Conservation (phyloP, 2,113 vertebrate species). For the Rissa tridactyla region DNA sequence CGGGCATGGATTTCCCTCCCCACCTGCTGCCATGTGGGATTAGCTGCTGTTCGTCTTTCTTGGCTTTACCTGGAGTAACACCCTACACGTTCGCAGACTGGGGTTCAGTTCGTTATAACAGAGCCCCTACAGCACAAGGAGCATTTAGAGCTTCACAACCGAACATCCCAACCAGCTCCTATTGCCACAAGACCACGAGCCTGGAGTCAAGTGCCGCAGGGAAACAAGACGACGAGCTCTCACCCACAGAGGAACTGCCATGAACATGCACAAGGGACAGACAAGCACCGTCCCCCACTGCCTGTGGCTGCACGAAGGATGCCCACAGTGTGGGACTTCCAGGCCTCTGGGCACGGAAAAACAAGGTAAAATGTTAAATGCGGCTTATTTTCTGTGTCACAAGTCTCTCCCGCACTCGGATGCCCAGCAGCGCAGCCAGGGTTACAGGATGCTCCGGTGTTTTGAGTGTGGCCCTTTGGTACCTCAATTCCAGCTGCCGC, state of each 20-base stretch:
- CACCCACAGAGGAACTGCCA: background rate
- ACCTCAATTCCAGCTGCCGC: background rate
- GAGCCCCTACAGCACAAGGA: background rate
- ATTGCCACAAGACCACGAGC: background rate
- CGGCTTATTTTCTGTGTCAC: background rate
- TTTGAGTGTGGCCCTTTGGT: background rate
- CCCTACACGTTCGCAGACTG: fast-evolving
- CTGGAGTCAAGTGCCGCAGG: background rate
- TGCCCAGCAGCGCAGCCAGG: background rate
- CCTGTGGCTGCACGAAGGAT: background rate
- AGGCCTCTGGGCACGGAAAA: background rate
- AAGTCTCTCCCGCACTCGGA: background rate
- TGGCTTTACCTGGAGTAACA: background rate
- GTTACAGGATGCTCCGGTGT: background rate
- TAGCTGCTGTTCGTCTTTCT: background rate
- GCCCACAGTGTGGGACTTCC: fast-evolving
- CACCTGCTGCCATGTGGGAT: background rate
- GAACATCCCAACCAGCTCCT: background rate
- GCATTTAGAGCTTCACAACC: background rate
- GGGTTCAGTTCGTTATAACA: background rate
- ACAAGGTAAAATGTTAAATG: background rate
- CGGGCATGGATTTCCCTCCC: background rate
- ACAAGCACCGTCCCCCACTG: background rate
- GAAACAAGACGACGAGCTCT: background rate
- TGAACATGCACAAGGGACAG: fast-evolving